These are phyloP conservation scores for Nomada fucata DNA, from an alignment of 2,888 invertebrate genomes.

Conservation along the genomic window DNA sequence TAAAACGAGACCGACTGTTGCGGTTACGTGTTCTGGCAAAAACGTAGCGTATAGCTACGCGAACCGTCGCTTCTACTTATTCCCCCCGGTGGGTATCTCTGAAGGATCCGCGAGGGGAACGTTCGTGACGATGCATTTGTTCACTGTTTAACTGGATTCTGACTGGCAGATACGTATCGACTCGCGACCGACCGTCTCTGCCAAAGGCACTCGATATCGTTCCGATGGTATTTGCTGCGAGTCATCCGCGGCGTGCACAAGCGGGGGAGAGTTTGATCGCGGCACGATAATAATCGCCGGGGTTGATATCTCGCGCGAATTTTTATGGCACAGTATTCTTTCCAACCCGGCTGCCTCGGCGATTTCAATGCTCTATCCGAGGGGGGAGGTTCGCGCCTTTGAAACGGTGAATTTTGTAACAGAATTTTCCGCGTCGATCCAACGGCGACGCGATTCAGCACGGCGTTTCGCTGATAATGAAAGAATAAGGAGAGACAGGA, in stretches of 20 bases:
- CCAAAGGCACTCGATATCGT: conserved; percentile 40
- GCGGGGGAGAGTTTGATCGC: conserved; percentile 35
- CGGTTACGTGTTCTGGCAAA: conserved; percentile 45
- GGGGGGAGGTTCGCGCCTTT: too few species aligned
- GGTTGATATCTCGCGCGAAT: background rate
- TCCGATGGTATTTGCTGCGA: conserved; percentile 43
- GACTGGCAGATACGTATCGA: conserved; percentile 55
- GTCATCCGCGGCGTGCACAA: conserved; percentile 12
- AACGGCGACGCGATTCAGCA: background rate
- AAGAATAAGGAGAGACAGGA: conserved; percentile 1
- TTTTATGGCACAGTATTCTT: conserved; percentile 1
- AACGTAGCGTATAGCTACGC: conserved; percentile 23
- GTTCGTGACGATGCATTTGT: conserved; percentile 67
- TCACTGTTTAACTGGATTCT: conserved; percentile 57
- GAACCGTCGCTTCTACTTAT: conserved; percentile 28
- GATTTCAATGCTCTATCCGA: conserved; percentile 26
- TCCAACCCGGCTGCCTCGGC: conserved; percentile 3
- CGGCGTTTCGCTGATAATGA: background rate
- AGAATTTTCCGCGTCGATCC: background rate
- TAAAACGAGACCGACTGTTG: conserved; percentile 25
- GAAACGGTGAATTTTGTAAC: too few species aligned
- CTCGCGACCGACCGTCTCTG: conserved; percentile 46
- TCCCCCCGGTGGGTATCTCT: conserved; percentile 39
- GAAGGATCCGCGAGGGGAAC: conserved; percentile 35
- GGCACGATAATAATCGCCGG: conserved; percentile 13